Conservation (phyloP, 2,888 invertebrate genomes). For the Acanthosoma haemorrhoidale region DNA sequence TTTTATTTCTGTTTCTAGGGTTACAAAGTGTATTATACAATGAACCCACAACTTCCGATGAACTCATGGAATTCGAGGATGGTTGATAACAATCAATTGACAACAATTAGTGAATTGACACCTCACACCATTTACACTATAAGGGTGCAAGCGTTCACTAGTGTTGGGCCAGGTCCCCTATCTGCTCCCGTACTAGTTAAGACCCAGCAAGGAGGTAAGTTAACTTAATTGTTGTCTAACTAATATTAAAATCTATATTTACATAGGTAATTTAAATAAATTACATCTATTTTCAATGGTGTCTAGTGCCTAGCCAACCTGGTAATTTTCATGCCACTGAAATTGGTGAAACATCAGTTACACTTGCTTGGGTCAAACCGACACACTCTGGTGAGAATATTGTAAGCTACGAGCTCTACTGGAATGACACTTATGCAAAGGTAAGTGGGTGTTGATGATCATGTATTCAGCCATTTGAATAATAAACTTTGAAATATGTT, state of each 20-base stretch:
- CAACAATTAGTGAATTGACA: conserved; percentile 85
- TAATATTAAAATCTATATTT: conserved; percentile 39
- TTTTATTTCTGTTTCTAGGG: conserved; percentile 57
- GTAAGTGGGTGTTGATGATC: too few species aligned
- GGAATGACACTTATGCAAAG: conserved; percentile 93
- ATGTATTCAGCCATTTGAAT: too few species aligned
- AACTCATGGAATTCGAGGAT: conserved; percentile 89
- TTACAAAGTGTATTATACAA: conserved; percentile 95
- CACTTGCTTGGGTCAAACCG: conserved; percentile 88
- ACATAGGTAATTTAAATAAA: background rate
- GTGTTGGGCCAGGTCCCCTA: conserved; percentile 90
- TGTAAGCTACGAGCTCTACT: conserved; percentile 91
- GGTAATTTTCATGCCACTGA: conserved; percentile 80
- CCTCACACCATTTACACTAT: conserved; percentile 93
- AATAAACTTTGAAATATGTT: too few species aligned
- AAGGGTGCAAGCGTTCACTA: conserved; percentile 86
- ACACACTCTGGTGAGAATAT: conserved; percentile 88
- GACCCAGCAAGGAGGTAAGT: conserved; percentile 82
- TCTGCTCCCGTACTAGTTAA: conserved; percentile 96
- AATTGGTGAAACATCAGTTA: conserved; percentile 84
- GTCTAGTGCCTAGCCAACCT: conserved; percentile 96
- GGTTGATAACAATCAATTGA: conserved; percentile 87
- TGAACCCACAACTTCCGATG: conserved; percentile 76
- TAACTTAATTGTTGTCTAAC: background rate
- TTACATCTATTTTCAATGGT: background rate